These are phyloP conservation scores for Phymorhynchus buccinoides DNA, from an alignment of 1,140 invertebrate species.

Conservation along the genomic window DNA sequence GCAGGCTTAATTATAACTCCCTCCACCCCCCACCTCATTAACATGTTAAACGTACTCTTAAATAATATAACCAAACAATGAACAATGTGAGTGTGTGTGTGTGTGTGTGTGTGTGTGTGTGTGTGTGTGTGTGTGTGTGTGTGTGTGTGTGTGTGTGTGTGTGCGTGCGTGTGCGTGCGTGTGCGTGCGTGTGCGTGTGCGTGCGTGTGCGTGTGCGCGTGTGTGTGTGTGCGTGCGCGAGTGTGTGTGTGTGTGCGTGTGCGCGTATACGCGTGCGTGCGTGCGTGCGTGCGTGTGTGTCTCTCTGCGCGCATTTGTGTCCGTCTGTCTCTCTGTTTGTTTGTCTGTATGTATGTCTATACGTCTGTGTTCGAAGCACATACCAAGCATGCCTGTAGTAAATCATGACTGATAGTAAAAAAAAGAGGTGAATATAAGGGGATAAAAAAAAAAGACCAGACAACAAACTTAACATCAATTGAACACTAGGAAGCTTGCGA, in stretches of 20 bases:
- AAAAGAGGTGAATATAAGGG: no score
- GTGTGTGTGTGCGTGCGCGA: background rate
- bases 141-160: conserved; percentile 23
- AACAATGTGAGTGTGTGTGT: background rate
- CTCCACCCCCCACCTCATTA: no score
- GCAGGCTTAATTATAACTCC: no score
- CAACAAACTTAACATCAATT: no score
- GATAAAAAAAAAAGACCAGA: no score
- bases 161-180: background rate
- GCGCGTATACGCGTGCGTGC: background rate
- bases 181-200: conserved; percentile 12
- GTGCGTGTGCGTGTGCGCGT: conserved; percentile 8
- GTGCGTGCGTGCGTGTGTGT: background rate
- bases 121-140: conserved; percentile 10
- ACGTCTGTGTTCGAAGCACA: background rate
- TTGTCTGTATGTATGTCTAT: background rate
- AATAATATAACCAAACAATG: no score
- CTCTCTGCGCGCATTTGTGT: background rate
- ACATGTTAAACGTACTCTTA: no score
- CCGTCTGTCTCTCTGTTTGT: background rate
- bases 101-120: background rate
- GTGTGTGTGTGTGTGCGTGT: background rate
- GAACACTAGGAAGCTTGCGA: no score
- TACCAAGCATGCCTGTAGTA: no score
- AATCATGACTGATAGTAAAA: no score